Base-by-base conservation (phyloP, 2,113 vertebrate genomes). In the Equus przewalskii region DNA sequence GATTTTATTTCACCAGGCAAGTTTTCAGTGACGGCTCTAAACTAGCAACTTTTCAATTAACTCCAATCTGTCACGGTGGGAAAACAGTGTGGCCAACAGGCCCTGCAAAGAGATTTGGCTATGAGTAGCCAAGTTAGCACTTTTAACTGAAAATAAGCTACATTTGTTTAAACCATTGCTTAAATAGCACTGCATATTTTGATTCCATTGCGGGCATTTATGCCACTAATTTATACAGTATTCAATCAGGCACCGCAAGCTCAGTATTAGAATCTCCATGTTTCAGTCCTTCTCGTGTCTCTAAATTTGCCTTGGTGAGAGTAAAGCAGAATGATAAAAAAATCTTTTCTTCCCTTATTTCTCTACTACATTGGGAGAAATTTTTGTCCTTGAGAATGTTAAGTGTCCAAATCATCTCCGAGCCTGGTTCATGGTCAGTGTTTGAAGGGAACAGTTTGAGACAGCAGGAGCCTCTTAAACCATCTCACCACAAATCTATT, bases 1-100 rank as follows among this genome's bases (percentile, higher is more conserved):
- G 73, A 93, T 49, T 97, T 95, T 92, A 95, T 98, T 98, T 98
- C 94, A 97, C 96, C 97, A 96, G 94, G 97, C 97, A 92, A 97
- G 97, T 98, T 98, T 99, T 98, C 97, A 97, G 98, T 69, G 67
- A 96, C 75, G 95, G 70, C 97, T 98, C 97, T 97, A 98, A 98
- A 98, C 73, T 97, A 97, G 96, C 89, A 98, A 98, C 95, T 97
- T 97, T 98, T 98, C 98, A 98, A 98, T 98, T 98, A 98, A 98
- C 97, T 98, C 46, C 97, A 98, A 97, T 99, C 98, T 99, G 97
- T 98, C 98, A 97, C 72, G 64, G 95, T 98, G 81, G 86, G 84
- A 72, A 87, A 96, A 97, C 89, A 89, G 96, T 84, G 82, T 89
- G 56, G 44, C 36, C 80, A n/a, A 96, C 76, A 70, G 30, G 64